Percentiles rank a stretch among this genome's conserved stretches.
Evolutionary conservation across 2,113 vertebrate genomes (phyloP).

Genomic region (Albula glossodonta): DNA sequence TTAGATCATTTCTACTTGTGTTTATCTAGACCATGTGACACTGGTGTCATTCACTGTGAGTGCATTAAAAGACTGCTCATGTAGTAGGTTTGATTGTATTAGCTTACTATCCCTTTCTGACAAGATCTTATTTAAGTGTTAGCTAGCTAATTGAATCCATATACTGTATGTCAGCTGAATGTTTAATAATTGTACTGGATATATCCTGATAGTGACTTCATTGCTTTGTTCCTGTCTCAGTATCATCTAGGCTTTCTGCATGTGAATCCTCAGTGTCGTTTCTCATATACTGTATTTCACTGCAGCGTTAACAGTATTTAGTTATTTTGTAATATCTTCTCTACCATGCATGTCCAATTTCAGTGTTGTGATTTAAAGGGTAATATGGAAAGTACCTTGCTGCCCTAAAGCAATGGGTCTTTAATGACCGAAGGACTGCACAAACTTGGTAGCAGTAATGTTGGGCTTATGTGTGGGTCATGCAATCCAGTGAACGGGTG

Average conservation of each 20-base stretch:
- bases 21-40: neutral
- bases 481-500: too few relatives aligned
- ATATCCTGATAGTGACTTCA: neutral
- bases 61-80: neutral
- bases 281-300: neutral
- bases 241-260: neutral
- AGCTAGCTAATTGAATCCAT: neutral
- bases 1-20: neutral
- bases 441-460: too few relatives aligned
- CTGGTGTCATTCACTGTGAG: neutral
- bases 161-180: neutral
- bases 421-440: too few relatives aligned
- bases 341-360: too few relatives aligned
- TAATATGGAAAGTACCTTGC: too few relatives aligned
- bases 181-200: neutral
- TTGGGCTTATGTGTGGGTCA: too few relatives aligned
- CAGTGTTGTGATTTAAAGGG: too few relatives aligned
- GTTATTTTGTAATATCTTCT: neutral
- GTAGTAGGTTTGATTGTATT: neutral
- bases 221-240: neutral
- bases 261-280: neutral
- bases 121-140: neutral
- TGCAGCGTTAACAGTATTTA: neutral
- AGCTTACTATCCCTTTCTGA: neutral
- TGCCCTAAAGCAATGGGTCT: too few relatives aligned